Evolutionary conservation across 2,797 vertebrate genomes (phyloP).

Genomic region (Falco peregrinus): DNA sequence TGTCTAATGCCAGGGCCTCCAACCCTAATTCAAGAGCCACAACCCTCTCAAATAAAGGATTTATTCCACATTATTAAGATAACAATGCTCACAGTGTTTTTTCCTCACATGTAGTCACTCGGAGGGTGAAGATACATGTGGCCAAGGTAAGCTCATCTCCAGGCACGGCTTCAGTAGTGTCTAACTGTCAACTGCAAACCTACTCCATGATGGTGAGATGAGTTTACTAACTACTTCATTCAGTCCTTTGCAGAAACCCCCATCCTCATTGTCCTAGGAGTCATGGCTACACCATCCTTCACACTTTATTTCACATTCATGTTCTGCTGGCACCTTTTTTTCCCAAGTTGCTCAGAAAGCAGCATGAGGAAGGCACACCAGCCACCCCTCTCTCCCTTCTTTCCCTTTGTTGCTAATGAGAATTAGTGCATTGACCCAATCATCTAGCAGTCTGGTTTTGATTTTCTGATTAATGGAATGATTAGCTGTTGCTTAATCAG

Average conservation of each 20-base stretch:
- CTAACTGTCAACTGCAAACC: not conserved
- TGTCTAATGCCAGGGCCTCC: not conserved
- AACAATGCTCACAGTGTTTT: not conserved
- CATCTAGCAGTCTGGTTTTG: not conserved
- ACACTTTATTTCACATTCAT: not conserved
- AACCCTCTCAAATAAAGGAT: not conserved
- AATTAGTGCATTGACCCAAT: slow-evolving; percentile 32
- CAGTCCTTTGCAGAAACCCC: not conserved
- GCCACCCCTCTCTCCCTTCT: not conserved
- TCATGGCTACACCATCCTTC: not conserved
- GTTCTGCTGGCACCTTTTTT: not conserved
- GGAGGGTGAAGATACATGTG: not conserved
- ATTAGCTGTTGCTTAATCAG: slow-evolving; percentile 33
- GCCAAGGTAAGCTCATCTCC: not conserved
- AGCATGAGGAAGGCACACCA: not conserved
- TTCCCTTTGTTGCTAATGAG: not conserved
- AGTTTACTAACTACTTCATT: not conserved
- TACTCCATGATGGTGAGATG: not conserved
- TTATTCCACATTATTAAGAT: not conserved
- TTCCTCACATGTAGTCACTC: not conserved
- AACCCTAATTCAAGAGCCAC: not conserved
- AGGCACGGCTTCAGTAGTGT: not conserved
- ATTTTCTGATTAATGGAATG: slow-evolving; percentile 44
- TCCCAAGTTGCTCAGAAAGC: not conserved
- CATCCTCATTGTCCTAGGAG: not conserved